Conservation (phyloP, 2,797 vertebrate species). For the Schizopygopsis malacanthus region DNA sequence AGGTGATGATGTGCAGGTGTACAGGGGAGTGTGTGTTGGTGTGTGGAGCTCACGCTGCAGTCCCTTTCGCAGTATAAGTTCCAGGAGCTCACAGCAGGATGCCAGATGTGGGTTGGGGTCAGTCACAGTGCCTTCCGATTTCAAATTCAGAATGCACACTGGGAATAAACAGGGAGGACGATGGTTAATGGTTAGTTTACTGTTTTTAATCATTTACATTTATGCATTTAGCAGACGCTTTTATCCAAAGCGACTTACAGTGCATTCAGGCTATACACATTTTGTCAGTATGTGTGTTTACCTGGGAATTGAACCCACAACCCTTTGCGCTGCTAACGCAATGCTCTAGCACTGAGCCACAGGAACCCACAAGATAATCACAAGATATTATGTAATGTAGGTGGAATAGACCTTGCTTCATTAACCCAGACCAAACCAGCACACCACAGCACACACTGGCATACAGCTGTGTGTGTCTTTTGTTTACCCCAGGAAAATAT, state of each 20-base stretch:
- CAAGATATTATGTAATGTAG: slow-evolving; percentile 1
- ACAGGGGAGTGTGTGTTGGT: neutral
- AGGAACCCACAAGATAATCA: neutral
- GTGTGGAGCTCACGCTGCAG: slow-evolving; percentile 81
- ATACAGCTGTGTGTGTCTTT: neutral
- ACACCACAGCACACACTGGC: slow-evolving; percentile 4
- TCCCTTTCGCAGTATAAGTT: slow-evolving; percentile 84
- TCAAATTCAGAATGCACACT: slow-evolving; percentile 83
- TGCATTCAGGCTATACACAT: no score
- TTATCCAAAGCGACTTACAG: no score
- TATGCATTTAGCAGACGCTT: no score
- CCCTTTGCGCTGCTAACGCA: no score
- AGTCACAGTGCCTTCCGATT: slow-evolving; percentile 69
- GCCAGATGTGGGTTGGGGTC: slow-evolving; percentile 77
- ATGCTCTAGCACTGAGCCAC: no score
- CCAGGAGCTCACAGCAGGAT: slow-evolving; percentile 82
- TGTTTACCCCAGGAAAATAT: neutral
- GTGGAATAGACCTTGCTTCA: neutral
- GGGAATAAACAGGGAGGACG: slow-evolving; percentile 17
- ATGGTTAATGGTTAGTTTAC: slow-evolving; percentile 11
- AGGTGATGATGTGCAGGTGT: slow-evolving; percentile 5
- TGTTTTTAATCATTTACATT: neutral
- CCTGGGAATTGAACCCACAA: no score
- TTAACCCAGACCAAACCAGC: neutral
- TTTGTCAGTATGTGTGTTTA: no score